Evolutionary conservation across 2,113 vertebrate genomes (phyloP).

Genomic region (Serinus canaria): DNA sequence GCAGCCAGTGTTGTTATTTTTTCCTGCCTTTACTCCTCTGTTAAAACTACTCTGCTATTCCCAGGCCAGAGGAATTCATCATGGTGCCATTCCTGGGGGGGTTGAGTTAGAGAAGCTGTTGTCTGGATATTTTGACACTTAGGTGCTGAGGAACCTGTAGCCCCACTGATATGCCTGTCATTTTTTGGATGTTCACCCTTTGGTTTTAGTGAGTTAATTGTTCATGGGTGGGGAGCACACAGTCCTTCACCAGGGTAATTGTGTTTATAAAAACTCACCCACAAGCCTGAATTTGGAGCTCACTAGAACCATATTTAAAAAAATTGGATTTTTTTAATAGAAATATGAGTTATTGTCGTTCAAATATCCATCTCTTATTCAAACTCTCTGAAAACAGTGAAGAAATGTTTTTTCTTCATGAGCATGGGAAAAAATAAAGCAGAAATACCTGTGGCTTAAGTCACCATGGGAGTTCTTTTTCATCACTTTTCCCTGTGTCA

Average conservation of each 20-base stretch:
- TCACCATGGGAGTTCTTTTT: neutral
- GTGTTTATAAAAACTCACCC: neutral
- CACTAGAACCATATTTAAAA: neutral
- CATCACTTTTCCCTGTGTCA: neutral
- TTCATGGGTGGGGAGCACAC: neutral
- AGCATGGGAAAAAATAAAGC: neutral
- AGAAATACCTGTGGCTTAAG: neutral
- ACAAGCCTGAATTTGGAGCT: neutral
- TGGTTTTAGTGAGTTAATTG: neutral
- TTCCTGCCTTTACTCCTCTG: neutral
- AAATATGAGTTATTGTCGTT: neutral
- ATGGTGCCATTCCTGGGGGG: neutral
- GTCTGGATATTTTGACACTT: neutral
- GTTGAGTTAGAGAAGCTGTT: neutral
- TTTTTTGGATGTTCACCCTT: neutral
- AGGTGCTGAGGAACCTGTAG: neutral
- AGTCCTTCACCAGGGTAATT: neutral
- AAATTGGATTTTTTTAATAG: neutral
- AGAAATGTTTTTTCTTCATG: neutral
- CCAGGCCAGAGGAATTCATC: neutral
- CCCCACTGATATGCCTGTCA: neutral
- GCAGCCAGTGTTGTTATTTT: neutral
- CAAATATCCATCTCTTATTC: neutral
- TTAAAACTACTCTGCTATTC: neutral
- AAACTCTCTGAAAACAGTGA: neutral